Base-by-base conservation (phyloP, 2,888 invertebrate species). In the Acheta domesticus region DNA sequence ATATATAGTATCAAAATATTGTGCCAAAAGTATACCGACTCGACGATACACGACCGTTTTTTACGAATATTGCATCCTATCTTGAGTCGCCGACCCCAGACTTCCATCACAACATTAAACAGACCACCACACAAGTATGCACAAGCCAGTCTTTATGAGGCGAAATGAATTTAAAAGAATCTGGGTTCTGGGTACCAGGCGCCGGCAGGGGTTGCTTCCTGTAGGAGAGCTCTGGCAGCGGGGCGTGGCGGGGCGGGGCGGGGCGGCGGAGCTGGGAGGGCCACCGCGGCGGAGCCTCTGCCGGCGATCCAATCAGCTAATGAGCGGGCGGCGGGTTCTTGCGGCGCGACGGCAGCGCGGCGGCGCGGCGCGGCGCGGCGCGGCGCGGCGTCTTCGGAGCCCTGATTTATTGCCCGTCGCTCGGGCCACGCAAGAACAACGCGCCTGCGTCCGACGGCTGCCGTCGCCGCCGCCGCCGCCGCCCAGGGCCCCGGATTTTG, bases 391-490 rank as follows among this genome's bases (percentile, higher is more conserved):
- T 62, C 62, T 62, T 62, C 62, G 62, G 36, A 14, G 62, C 62
- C n/a, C 62, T 62, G 62, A 62, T 62, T 62, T 62, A 62, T 62
- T 62, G 62, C 62, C 62, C 62, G 62, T 62, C 62, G 62, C 62
- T 62, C 62, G 50, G 21, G 21, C 77, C 49, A n/a, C 49, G 77
- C 49, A 49, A 77, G 77, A 77, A 77, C 49, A 49, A 49, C 48
- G 50, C 77, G 77, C 50, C 77, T 77, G 49, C 50, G 20, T 48
- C 77, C 21, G 23, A 75, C 75, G 23, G n/a, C n/a, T 20, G 14
- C 20, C 75, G 23, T 23, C 14, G 20, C 75, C 75, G 16, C 11
- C 77, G 49, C 77, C 49, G 49, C 20, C 11, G 77, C 77, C 50
- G 49, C n/a, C 36, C 36, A 36, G 36, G 36, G 36, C 36, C 36